Base-by-base conservation (phyloP, 2,113 vertebrate genomes). In the Salvelinus sp. region DNA sequence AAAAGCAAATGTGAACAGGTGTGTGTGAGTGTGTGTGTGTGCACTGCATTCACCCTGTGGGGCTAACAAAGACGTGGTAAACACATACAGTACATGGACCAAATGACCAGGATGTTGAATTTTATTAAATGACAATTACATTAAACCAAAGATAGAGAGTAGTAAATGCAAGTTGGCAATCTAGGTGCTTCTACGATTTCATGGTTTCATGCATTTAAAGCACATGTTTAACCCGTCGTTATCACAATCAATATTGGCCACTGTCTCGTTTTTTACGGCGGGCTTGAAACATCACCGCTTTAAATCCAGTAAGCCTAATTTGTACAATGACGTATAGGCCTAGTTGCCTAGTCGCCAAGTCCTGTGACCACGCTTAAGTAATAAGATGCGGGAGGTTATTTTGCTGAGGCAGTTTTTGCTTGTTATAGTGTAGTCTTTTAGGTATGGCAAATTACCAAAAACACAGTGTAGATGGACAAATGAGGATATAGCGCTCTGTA, bases 151-250 rank as follows among this genome's bases (percentile, higher is more conserved):
- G 87, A 9, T 2, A 38, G 85, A 73, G 68, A 58, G 78, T 78
- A 76, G 78, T 84, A 80, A 81, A 86, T 74, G 71, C 76, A 82
- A 62, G 78, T 6, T 6, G 73, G 73, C 62, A 69, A 83, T 81
- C 82, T 82, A 65, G 27, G 82, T 72, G 5, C 82, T 79, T 14
- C 63, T 64, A 38, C 38, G 7, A 38, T 38, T 38, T 38, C 38
- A 38, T 76, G 67, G 81, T 88, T 88, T 87, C 83, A 90, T 91
- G 89, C 88, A 92, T 92, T 91, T 90, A 89, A 93, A 93, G 85
- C 82, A 85, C 88, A 84, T 82, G 38, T 78, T 90, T 90, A 88
- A 30, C 63, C 58, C n/a, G 20, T 67, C 70, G 73, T 80, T 80
- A 74, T 74, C 69, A 72, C 74, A 87, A 87, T 91, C 81, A 76